Evolutionary conservation across 2,113 vertebrate genomes (phyloP), one percentile per base, ranked within the genome.

Genomic region (Hymenochirus boettgeri): DNA sequence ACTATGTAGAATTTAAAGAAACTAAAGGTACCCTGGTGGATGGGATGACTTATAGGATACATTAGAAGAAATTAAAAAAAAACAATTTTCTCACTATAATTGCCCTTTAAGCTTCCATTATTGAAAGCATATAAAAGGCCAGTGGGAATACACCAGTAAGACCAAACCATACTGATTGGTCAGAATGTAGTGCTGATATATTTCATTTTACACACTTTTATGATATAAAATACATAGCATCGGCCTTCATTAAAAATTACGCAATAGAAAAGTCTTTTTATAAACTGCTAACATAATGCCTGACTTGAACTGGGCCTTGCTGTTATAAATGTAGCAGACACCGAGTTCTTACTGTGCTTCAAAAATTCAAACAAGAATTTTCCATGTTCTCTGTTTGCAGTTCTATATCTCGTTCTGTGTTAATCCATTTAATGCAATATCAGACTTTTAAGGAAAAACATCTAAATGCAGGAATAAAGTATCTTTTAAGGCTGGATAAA

Each of bases 291-390:
- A 52, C 56, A 60, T 53, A 60, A 60, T 59, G 47, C n/a, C 22
- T 59, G 56, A 24, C 24, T 45, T 59, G 19, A 37, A 29, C 48
- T 53, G 56, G 37, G 24, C 37, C 18, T 53, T 53, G 65, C 33
- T 66, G 22, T 48, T 58, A 58, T 58, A 58, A 27, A 51, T 35
- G 57, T 58, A 17, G 25, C 37, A 45, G 24, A 26, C 15, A 24
- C 45, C 53, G 33, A 31, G 46, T 53, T 33, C 37, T 65, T 71
- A 35, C 62, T 71, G 65, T 57, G 61, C 70, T 62, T 42, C 19
- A n/a, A 67, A 33, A 74, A 74, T 35, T 62, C 72, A 72, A 72
- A 70, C 70, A 75, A 35, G 66, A 75, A 72, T 67, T 45, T 42
- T 10, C 54, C 51, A 11, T 54, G 61, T 22, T 55, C 26, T 54